Evolutionary conservation across 2,888 invertebrate species (phyloP), one percentile per base, ranked within the genome.

Genomic region (Acanthoscelides obtectus): DNA sequence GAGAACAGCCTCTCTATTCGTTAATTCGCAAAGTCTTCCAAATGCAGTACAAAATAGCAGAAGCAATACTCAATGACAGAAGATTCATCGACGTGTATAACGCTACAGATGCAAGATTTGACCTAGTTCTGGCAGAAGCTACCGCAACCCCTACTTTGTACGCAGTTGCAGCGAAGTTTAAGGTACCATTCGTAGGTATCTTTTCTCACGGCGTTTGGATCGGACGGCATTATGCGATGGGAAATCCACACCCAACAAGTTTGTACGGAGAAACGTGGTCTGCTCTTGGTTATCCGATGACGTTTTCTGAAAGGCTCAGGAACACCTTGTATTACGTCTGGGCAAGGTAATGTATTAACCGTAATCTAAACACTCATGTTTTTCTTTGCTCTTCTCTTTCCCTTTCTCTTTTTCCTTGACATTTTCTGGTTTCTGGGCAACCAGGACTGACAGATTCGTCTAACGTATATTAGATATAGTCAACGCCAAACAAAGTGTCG

Each of bases 301-400:
- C 82, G 20, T 80, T 86, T 64, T 86, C 86, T 45, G 84, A 86
- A 74, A 75, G 83, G 69, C 69, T 81, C 0, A 77, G 77, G 70
- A 82, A 79, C 70, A 77, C 78, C 2, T 70, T 78, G 2, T 82
- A 81, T 72, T 77, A 79, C 63, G n/a, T 82, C n/a, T 80, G 79
- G 77, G 70, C 67, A 20, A 67, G 67, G 22, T 67, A 67, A 5
- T 22, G 22, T 67, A 22, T 66, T 8, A n/a, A n/a, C n/a, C n/a
- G n/a, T n/a, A n/a, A n/a, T n/a, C n/a, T n/a, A n/a, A n/a, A n/a
- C n/a, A n/a, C n/a, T n/a, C n/a, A n/a, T n/a, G n/a, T n/a, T n/a
- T n/a, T n/a, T n/a, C n/a, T n/a, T n/a, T n/a, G n/a, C n/a, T n/a
- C n/a, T n/a, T n/a, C n/a, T n/a, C n/a, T n/a, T n/a, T n/a, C n/a